Evolutionary conservation across 2,797 vertebrate genomes (phyloP), one percentile per base, ranked within the genome.

Genomic region (Halcyon smyrnensis): DNA sequence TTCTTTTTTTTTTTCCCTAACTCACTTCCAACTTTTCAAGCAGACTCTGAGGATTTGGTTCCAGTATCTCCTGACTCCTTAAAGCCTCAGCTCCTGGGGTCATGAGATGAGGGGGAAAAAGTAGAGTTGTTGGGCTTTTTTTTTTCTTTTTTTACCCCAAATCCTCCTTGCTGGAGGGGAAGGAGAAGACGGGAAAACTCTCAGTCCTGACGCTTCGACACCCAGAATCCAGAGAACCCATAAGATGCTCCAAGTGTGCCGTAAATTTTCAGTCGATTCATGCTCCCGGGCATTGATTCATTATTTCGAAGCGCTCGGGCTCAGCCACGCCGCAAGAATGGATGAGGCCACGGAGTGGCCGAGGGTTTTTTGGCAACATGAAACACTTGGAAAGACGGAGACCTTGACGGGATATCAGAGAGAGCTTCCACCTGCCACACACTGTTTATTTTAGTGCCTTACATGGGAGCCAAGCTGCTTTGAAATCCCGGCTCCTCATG

Each of bases 341-440:
- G 95, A 96, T 80, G 93, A 34, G 84, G 77, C 87, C 92, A 75
- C 7, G 9, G 87, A 53, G 82, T 54, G 82, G 94, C 85, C 76
- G 7, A 62, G 36, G 83, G 8, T 48, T 79, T 84, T 78, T 60
- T 94, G 96, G 95, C 94, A 95, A 7, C 21, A 1, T 4, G 2
- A 54, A 91, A 5, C 82, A 32, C 87, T 94, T 93, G 91, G 93
- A 85, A 76, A 90, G 92, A 37, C 3, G 0, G 15, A 84, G 30
- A 43, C 90, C 95, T 92, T 51, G 90, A 90, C 0, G 48, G 92
- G 93, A 94, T 93, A 94, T 88, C 93, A 96, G 91, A 84, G 96
- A 96, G 91, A 88, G 93, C 94, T 97, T 96, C 96, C 96, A 96
- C 96, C 96, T 97, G 96, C 95, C 96, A 95, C 95, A n/a, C 91